Conservation (phyloP, 2,797 vertebrate genomes). For the Tolypeutes matacus region DNA sequence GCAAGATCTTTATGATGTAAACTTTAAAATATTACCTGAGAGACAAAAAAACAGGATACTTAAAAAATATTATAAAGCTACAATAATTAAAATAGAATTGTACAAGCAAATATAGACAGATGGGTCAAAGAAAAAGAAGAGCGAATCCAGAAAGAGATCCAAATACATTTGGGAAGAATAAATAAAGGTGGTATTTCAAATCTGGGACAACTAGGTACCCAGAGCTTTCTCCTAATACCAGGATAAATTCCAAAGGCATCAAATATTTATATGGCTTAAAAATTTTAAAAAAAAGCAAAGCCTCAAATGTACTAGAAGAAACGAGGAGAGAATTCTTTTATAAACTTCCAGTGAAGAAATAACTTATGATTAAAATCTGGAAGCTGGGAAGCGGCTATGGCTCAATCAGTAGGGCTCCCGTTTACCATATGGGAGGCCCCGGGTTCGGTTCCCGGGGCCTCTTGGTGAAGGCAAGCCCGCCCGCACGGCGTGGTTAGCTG, state of each 20-base stretch:
- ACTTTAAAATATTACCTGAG: conserved; percentile 53
- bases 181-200: not conserved
- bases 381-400: too few species aligned
- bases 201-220: not conserved
- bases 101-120: not conserved
- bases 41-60: conserved; percentile 10
- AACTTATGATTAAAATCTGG: conserved; percentile 44
- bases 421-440: too few species aligned
- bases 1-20: conserved; percentile 1
- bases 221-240: not conserved
- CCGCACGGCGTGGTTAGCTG: too few species aligned
- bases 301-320: conserved; percentile 15
- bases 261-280: not conserved
- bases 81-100: conserved; percentile 43
- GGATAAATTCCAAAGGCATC: conserved; percentile 3
- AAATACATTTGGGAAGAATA: conserved; percentile 14
- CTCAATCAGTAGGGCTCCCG: too few species aligned
- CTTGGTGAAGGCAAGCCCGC: too few species aligned
- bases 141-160: conserved; percentile 8
- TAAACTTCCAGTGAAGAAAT: not conserved
- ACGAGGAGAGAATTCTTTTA: not conserved
- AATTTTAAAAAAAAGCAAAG: not conserved
- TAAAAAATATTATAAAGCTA: conserved; percentile 16
- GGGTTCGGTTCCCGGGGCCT: too few species aligned
- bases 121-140: not conserved